These are phyloP conservation scores for Boloria euphrosyne DNA, from an alignment of 2,888 invertebrate genomes.

Conservation along the genomic window DNA sequence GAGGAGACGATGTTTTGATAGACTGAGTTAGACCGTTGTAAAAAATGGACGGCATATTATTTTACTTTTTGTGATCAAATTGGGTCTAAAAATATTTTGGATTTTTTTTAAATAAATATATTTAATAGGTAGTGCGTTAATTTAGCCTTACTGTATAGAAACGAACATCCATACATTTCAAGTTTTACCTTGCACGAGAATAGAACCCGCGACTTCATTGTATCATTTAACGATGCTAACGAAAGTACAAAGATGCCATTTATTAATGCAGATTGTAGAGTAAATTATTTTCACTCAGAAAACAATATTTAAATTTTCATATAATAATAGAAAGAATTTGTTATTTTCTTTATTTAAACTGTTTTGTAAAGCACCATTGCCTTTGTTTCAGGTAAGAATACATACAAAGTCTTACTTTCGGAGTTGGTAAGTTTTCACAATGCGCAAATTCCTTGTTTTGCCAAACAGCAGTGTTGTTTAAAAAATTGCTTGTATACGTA, in stretches of 20 bases:
- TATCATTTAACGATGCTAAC: too few relatives aligned
- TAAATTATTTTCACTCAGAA: background rate
- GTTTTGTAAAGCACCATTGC: constrained; percentile 31
- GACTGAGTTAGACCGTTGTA: background rate
- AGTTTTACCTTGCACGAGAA: too few relatives aligned
- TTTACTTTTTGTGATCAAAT: background rate
- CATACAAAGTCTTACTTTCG: constrained; percentile 24
- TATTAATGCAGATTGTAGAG: too few relatives aligned
- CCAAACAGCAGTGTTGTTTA: constrained; percentile 14
- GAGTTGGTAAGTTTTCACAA: constrained; percentile 37
- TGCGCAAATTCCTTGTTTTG: constrained; percentile 36
- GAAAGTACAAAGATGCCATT: too few relatives aligned
- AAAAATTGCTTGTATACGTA: constrained; percentile 5
- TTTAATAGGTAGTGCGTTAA: too few relatives aligned
- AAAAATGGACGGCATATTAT: background rate
- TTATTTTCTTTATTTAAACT: constrained; percentile 14
- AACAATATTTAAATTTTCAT: background rate
- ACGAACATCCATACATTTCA: too few relatives aligned
- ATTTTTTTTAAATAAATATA: too few relatives aligned
- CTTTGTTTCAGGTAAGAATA: constrained; percentile 46
- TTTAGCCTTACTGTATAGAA: too few relatives aligned
- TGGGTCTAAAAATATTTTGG: too few relatives aligned
- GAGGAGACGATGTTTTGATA: constrained; percentile 1
- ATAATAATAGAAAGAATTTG: background rate
- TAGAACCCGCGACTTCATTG: too few relatives aligned